Base-by-base conservation (phyloP, 1,140 invertebrate species). In the Drosophila insularis region DNA sequence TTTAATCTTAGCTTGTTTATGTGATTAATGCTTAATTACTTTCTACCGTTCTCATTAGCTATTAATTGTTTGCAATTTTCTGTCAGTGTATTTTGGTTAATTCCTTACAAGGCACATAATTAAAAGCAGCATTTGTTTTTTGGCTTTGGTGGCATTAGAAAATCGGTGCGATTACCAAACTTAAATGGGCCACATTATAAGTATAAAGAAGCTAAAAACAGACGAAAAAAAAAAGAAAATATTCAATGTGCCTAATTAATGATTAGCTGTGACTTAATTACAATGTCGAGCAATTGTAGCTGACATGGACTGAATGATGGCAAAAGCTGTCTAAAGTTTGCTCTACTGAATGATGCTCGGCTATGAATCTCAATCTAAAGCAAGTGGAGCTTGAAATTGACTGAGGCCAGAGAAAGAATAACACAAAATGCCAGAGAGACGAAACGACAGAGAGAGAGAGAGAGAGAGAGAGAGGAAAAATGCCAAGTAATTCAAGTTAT, bases 151-250 rank as follows among this genome's bases (percentile, higher is more conserved):
- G 80, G 80, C 72, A 69, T 87, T 80, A 67, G 65, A 82, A 89
- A 80, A 76, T 78, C 80, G 68, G 71, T 80, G 70, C 84, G 85
- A 87, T 89, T 87, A 89, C 72, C 78, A 70, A 89, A 89, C 80
- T 80, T 89, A 84, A 87, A 87, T 87, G 75, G 78, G 58, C 56
- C 68, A 31, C 58, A 23, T 63, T 69, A 54, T 61, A 58, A 31
- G 60, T 37, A 65, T 39, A 27, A 6, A 27, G 27, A 27, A 27
- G 27, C 27, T 27, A 37, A 66, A 64, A 27, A 32, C 53, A 56
- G 31, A n/a, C n/a, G n/a, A 5, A 13, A 50, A n/a, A 40, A 40
- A 35, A 32, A 19, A 40, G 46, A 40, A 58, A 70, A 59, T 58
- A 50, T 71, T 85, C 74, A 74, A 81, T 78, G 63, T 69, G 78